phyloP scores from a whole-genome alignment of 2,888 invertebrate genomes.

The Amiota minor region DNA sequence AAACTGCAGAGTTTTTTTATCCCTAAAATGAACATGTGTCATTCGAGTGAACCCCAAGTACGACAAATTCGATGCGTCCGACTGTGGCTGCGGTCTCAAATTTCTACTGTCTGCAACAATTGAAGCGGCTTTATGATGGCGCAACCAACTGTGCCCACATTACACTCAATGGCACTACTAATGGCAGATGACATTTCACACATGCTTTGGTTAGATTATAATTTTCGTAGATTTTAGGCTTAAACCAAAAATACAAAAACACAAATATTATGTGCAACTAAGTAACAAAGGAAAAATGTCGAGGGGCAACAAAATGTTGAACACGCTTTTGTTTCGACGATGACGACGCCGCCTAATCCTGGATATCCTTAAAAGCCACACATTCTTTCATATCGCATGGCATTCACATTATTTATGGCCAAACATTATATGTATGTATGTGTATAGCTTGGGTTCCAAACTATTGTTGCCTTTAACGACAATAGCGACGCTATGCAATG shows the following conservation, averaged over 20 bases:
- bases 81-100: conserved; percentile 11
- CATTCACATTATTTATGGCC: conserved; percentile 56
- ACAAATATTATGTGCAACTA: neutral
- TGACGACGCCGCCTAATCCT: neutral
- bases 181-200: neutral
- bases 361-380: conserved; percentile 1
- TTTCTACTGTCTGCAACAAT: conserved; percentile 14
- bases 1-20: no score
- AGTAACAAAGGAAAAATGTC: neutral
- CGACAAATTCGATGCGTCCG: conserved; percentile 18
- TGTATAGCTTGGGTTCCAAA: conserved; percentile 45
- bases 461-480: conserved; percentile 47
- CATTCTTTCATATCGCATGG: conserved; percentile 22
- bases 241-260: neutral
- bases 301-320: neutral
- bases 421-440: conserved; percentile 50
- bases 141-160: no score
- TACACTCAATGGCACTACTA: neutral
- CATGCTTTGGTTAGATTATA: conserved; percentile 6
- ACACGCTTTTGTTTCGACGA: neutral
- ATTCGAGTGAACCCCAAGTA: neutral
- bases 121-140: neutral
- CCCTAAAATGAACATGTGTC: neutral
- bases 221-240: conserved; percentile 3
- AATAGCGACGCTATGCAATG: neutral